Base-by-base conservation (phyloP, 2,888 invertebrate species). In the Macrophya annulata region DNA sequence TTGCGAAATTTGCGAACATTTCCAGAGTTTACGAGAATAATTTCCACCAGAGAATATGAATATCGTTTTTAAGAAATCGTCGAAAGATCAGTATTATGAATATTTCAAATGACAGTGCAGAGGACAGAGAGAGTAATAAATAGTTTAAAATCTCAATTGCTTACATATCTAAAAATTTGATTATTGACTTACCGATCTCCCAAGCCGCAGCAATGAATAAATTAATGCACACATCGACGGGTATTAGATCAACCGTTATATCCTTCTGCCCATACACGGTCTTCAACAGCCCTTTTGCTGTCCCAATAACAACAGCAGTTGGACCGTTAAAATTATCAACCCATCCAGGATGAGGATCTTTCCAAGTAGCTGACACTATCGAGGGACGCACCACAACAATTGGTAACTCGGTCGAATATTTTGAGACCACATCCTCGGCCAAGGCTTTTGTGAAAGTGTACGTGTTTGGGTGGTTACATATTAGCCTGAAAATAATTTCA, bases 371-470 rank as follows among this genome's bases (percentile, higher is more conserved):
- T 84, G 98, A 97, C 43, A 98, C 97, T 88, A 89, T 85, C 92
- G 98, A 98, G 1, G 98, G 98, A 77, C 98, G 93, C 21, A 98
- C 93, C 55, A 98, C 96, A 81, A 96, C 94, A 0, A 96, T 94
- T 0, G 98, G 98, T 6, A 98, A 92, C 48, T 95, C 94, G 1
- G 94, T 93, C 92, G 97, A 96, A 84, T 97, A 96, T 89, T 97
- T 96, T 0, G 96, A 95, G 0, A 97, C 96, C 85, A 98, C 89
- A 10, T 96, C 96, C 93, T 98, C 98, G 0, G 97, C 97, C 25
- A 99, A 93, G 0, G 98, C 97, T 94, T 98, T 98, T 0, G 98
- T 98, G 92, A 96, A 98, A 0, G 98, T 97, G 92, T 98, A 98
- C 0, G 98, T 97, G 92, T 98, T 98, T 0, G 98, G 98, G 85